Percentiles rank a stretch among this genome's conserved stretches.
Conservation (phyloP, 2,113 vertebrate species). For the Actinemys pallida region DNA sequence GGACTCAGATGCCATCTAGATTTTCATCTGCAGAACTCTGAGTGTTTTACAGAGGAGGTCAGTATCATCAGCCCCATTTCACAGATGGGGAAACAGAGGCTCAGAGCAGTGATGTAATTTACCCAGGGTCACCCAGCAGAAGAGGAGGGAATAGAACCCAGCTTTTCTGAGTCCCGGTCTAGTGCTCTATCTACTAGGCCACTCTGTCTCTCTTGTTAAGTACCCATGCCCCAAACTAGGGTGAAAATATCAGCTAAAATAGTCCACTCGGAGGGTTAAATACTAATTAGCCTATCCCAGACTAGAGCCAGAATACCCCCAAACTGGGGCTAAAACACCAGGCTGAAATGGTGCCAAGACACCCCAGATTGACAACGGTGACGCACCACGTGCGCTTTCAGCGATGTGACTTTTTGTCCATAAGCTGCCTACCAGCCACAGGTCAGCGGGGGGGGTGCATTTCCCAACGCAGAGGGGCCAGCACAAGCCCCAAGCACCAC, state of each 20-base stretch:
- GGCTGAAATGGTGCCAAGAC: background rate
- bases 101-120: background rate
- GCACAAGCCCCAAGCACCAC: background rate
- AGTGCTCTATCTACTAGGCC: too few relatives aligned
- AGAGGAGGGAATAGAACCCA: background rate
- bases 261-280: rapidly evolving
- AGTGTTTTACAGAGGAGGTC: background rate
- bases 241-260: rapidly evolving
- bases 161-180: background rate
- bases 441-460: background rate
- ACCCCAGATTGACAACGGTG: background rate
- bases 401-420: background rate
- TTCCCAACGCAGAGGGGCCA: background rate
- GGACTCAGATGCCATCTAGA: background rate
- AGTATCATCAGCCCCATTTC: background rate
- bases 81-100: background rate
- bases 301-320: background rate
- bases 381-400: background rate
- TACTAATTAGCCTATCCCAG: rapidly evolving
- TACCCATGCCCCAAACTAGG: background rate
- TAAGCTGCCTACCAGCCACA: background rate
- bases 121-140: background rate
- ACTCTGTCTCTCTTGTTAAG: background rate
- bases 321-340: rapidly evolving
- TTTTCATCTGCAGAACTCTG: background rate